These are phyloP conservation scores for Chrysolina oricalcia DNA, from an alignment of 2,888 invertebrate species.

Conservation along the genomic window DNA sequence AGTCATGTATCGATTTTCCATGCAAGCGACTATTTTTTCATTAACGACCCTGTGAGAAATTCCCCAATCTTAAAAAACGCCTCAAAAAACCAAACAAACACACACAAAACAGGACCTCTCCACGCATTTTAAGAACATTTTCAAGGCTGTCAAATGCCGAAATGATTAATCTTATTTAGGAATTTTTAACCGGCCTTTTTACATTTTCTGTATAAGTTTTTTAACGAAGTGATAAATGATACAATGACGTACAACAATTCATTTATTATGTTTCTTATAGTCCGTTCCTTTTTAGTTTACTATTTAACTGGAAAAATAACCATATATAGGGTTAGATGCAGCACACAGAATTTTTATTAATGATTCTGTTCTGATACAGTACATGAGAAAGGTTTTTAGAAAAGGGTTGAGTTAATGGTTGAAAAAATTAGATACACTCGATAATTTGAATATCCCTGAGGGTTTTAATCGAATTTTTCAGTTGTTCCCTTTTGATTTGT, in stretches of 20 bases:
- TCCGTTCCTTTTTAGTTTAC: constrained; percentile 53
- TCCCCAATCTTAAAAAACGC: constrained; percentile 38
- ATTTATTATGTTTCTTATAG: constrained; percentile 51
- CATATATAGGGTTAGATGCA: constrained; percentile 47
- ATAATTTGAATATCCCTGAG: constrained; percentile 53
- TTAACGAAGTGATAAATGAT: constrained; percentile 56
- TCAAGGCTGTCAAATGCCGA: constrained; percentile 62
- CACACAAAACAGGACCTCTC: constrained; percentile 50
- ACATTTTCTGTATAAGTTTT: constrained; percentile 63
- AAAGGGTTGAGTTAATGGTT: constrained; percentile 53
- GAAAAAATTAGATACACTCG: constrained; percentile 52
- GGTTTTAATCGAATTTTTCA: constrained; percentile 40
- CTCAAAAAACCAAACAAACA: constrained; percentile 46
- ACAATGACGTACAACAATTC: constrained; percentile 55
- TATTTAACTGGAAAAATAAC: constrained; percentile 55
- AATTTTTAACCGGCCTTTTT: constrained; percentile 65
- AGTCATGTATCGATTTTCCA: not conserved
- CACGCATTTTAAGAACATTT: constrained; percentile 57
- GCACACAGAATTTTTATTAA: constrained; percentile 51
- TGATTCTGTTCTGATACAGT: constrained; percentile 47
- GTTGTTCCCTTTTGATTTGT: constrained; percentile 47
- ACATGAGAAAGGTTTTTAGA: constrained; percentile 55
- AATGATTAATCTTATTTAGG: constrained; percentile 64
- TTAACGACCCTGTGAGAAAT: constrained; percentile 33
- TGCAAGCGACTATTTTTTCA: constrained; percentile 25